These are phyloP conservation scores for Anthopleura sola DNA, from an alignment of 64 coral and sea anemone genomes.

Conservation along the genomic window DNA sequence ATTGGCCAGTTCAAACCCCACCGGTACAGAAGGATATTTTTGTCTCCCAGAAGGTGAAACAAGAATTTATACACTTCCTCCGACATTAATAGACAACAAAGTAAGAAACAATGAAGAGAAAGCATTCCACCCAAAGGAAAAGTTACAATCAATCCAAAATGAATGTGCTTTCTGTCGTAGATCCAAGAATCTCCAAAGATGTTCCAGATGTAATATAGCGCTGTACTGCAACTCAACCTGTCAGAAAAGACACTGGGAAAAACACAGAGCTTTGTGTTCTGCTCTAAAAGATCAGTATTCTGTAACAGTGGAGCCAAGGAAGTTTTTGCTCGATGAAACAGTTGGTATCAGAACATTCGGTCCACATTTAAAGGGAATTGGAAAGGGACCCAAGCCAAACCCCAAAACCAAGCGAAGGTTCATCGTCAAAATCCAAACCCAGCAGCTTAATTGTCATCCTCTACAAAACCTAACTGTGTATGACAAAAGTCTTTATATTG, in stretches of 20 bases:
- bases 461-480: slow-evolving; percentile 37
- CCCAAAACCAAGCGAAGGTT: slow-evolving; percentile 10
- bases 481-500: slow-evolving; percentile 29
- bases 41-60: slow-evolving; percentile 60
- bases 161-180: slow-evolving; percentile 50
- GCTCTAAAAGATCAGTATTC: slow-evolving; percentile 38
- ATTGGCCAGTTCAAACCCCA: background rate
- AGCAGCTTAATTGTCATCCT: slow-evolving; percentile 46
- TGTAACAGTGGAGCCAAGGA: slow-evolving; percentile 15
- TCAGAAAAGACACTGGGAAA: slow-evolving; percentile 24
- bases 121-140: slow-evolving; percentile 42
- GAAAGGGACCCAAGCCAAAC: slow-evolving; percentile 39
- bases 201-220: slow-evolving; percentile 33
- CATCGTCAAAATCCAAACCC: slow-evolving; percentile 74
- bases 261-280: slow-evolving; percentile 39
- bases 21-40: background rate
- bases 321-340: background rate
- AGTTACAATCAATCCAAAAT: background rate
- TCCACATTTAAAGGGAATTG: slow-evolving; percentile 45
- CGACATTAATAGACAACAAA: slow-evolving; percentile 18
- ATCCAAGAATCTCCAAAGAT: background rate
- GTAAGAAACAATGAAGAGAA: slow-evolving; percentile 13
- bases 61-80: slow-evolving; percentile 24
- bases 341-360: background rate
- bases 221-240: slow-evolving; percentile 49